Evolutionary conservation across 1,140 invertebrate genomes (phyloP).

Genomic region (Drosophila sproati): DNA sequence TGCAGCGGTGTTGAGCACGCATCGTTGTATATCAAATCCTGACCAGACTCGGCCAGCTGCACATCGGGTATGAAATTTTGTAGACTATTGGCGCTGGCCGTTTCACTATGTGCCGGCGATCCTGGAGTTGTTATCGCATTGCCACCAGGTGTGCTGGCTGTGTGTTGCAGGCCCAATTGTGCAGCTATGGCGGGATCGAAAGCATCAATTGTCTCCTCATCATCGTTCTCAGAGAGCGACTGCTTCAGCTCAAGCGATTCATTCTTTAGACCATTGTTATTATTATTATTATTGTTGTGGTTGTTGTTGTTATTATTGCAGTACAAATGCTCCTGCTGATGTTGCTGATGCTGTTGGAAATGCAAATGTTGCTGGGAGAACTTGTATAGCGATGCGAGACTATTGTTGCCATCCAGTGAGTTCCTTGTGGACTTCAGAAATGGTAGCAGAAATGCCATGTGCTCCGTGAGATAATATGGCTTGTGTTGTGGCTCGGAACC

Average conservation of each 20-base stretch:
- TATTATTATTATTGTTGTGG: neutral
- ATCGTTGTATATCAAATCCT: slow-evolving; percentile 61
- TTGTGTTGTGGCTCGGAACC: slow-evolving; percentile 78
- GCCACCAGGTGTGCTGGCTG: neutral
- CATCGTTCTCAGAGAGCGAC: slow-evolving; percentile 76
- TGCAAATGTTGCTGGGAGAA: slow-evolving; percentile 68
- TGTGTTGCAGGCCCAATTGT: slow-evolving; percentile 47
- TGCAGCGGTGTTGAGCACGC: slow-evolving; percentile 52
- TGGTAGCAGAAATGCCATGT: slow-evolving; percentile 82
- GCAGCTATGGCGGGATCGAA: slow-evolving; percentile 70
- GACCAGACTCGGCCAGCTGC: slow-evolving; percentile 69
- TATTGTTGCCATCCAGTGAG: slow-evolving; percentile 69
- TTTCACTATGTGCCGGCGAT: slow-evolving; percentile 70
- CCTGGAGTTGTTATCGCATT: slow-evolving; percentile 17
- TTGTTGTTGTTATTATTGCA: slow-evolving; percentile 49
- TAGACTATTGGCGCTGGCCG: slow-evolving; percentile 74
- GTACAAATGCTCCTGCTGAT: slow-evolving; percentile 60
- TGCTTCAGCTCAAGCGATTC: slow-evolving; percentile 66
- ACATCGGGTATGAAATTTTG: slow-evolving; percentile 81
- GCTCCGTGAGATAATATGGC: slow-evolving; percentile 84
- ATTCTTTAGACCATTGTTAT: slow-evolving; percentile 6
- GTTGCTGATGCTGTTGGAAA: slow-evolving; percentile 35
- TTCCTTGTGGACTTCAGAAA: slow-evolving; percentile 79
- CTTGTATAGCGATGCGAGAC: slow-evolving; percentile 64
- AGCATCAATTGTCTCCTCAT: slow-evolving; percentile 79